Conservation (phyloP, 1,140 invertebrate genomes). For the Delia radicum region DNA sequence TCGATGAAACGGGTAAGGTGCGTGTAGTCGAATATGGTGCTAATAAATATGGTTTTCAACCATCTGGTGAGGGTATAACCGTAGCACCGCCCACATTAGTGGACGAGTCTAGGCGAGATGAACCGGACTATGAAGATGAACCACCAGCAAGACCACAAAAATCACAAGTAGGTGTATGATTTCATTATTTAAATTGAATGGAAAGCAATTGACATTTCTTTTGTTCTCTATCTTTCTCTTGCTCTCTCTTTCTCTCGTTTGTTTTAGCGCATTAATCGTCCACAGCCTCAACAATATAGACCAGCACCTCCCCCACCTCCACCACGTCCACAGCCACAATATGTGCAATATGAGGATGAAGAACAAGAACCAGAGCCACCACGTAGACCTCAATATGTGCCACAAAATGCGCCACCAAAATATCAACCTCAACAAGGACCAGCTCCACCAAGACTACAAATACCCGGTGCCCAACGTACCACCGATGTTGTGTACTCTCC, state of each 20-base stretch:
- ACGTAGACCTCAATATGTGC: conserved; percentile 48
- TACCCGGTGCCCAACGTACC: conserved; percentile 52
- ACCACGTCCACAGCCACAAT: conserved; percentile 52
- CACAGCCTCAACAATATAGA: conserved; percentile 40
- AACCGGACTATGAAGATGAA: conserved; percentile 59
- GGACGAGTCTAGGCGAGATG: conserved; percentile 65
- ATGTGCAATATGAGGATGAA: conserved; percentile 50
- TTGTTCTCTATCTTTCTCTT: too few relatives aligned
- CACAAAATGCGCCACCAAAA: conserved; percentile 37
- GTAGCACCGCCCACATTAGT: conserved; percentile 77
- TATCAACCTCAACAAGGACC: conserved; percentile 38
- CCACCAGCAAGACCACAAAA: conserved; percentile 46
- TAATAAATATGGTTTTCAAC: conserved; percentile 83
- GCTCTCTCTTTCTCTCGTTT: too few relatives aligned
- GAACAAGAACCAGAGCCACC: conserved; percentile 42
- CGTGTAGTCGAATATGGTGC: conserved; percentile 86
- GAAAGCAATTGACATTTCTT: not conserved
- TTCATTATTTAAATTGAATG: not conserved
- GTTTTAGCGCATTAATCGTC: conserved; percentile 39
- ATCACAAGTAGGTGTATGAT: conserved; percentile 44
- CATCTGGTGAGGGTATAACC: conserved; percentile 80
- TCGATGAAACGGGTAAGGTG: conserved; percentile 75
- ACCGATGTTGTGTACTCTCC: conserved; percentile 53
- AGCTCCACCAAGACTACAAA: conserved; percentile 47
- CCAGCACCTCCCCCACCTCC: conserved; percentile 40